Percentiles rank a stretch among this genome's conserved stretches.
These are phyloP conservation scores for Clivina fossor DNA, from an alignment of 2,888 invertebrate genomes.

Conservation along the genomic window DNA sequence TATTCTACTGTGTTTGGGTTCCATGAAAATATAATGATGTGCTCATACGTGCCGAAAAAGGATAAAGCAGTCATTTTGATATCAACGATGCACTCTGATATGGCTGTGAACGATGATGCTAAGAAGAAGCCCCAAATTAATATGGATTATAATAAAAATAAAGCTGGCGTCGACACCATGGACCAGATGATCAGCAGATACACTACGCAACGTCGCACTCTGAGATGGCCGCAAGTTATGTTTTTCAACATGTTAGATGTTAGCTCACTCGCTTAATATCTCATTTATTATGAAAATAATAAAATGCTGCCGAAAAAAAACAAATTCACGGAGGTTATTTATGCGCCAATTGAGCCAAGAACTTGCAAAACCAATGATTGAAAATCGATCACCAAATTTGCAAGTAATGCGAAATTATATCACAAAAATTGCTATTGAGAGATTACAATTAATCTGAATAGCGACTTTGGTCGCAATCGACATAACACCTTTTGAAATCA, in stretches of 20 bases:
- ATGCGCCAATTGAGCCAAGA: constrained; percentile 23
- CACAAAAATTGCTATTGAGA: not conserved
- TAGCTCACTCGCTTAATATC: constrained; percentile 26
- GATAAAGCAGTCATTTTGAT: constrained; percentile 40
- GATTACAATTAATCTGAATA: constrained; percentile 83
- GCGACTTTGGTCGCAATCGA: constrained; percentile 84
- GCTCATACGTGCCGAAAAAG: constrained; percentile 41
- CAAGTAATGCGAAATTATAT: constrained; percentile 13
- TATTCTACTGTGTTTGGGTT: constrained; percentile 36
- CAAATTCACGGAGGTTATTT: constrained; percentile 34
- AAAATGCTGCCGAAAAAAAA: constrained; percentile 36
- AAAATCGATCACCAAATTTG: constrained; percentile 7
- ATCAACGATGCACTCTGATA: constrained; percentile 39
- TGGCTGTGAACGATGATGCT: constrained; percentile 26
- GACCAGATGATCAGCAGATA: constrained; percentile 39
- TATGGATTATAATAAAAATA: constrained; percentile 38
- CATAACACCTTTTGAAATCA: constrained; percentile 62
- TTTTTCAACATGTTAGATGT: constrained; percentile 17
- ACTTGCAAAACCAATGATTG: constrained; percentile 25
- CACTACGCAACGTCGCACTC: constrained; percentile 34
- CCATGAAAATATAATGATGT: constrained; percentile 39
- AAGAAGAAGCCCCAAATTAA: constrained; percentile 40
- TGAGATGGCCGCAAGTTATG: constrained; percentile 37
- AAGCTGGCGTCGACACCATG: constrained; percentile 39
- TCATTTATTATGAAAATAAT: constrained; percentile 39